Evolutionary conservation across 2,797 vertebrate genomes (phyloP).

Genomic region (Pristis pectinata): DNA sequence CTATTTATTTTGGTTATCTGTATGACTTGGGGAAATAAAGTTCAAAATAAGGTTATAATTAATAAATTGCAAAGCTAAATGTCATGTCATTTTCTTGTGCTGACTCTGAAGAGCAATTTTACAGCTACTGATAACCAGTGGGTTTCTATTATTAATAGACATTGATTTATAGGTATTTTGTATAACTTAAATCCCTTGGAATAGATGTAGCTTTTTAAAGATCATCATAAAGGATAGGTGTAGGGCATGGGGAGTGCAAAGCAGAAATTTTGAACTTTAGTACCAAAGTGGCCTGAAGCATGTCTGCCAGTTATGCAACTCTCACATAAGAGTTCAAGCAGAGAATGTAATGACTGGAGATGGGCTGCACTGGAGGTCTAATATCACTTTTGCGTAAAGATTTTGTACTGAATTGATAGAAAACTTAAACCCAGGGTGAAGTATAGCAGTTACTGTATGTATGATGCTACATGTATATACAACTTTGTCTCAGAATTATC

Average conservation of each 20-base stretch:
- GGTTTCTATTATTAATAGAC: too few relatives aligned
- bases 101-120: background rate
- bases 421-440: too few relatives aligned
- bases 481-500: too few relatives aligned
- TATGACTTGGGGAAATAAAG: background rate
- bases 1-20: slow-evolving; percentile 20
- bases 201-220: background rate
- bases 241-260: background rate
- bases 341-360: background rate
- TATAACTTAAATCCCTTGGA: too few relatives aligned
- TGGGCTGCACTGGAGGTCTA: background rate
- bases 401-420: too few relatives aligned
- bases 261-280: background rate
- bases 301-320: background rate
- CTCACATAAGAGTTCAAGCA: background rate
- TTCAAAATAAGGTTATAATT: slow-evolving; percentile 4
- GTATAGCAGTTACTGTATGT: too few relatives aligned
- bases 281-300: background rate
- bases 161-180: too few relatives aligned
- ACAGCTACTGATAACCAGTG: too few relatives aligned
- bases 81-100: background rate
- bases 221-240: background rate
- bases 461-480: too few relatives aligned
- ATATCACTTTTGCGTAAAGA: too few relatives aligned
- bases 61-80: background rate